Percentiles rank a stretch among this genome's conserved stretches.
Conservation (phyloP, 2,797 vertebrate genomes). For the Lophotriccus pileatus region DNA sequence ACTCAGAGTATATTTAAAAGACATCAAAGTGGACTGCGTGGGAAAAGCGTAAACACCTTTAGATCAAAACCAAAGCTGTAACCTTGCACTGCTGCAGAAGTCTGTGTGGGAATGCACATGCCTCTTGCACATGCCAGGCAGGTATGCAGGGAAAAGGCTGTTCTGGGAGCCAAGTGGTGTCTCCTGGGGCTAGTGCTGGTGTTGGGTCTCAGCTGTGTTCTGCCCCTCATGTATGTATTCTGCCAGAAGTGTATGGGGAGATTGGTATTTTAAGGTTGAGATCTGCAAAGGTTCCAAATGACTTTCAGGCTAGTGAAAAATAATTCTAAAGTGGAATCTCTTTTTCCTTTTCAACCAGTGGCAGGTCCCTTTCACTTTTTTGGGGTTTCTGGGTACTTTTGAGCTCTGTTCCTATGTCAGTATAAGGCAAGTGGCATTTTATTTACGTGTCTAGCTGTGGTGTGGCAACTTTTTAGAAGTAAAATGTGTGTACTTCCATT, state of each 20-base stretch:
- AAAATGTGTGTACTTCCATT: background rate
- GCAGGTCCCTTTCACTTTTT: background rate
- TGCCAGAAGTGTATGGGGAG: background rate
- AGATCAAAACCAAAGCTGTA: background rate
- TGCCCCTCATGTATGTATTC: background rate
- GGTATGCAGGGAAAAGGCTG: background rate
- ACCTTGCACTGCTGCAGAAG: background rate
- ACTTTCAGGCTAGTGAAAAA: background rate
- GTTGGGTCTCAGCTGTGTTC: background rate
- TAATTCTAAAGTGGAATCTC: background rate
- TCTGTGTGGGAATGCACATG: background rate
- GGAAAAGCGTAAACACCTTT: background rate
- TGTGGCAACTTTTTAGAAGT: background rate
- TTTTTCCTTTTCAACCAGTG: background rate
- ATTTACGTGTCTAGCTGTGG: background rate
- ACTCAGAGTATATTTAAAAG: background rate
- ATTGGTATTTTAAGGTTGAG: background rate
- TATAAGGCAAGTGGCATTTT: background rate
- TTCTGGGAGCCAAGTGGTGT: background rate
- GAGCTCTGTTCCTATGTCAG: background rate
- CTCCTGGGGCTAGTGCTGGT: background rate
- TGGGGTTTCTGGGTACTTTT: background rate
- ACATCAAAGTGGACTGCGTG: background rate
- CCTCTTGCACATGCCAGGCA: background rate
- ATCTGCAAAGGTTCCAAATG: background rate